A percentile compares a stretch with the other conserved stretches of the same genome.
phyloP scores from a whole-genome alignment of 2,797 vertebrate genomes.

The Bovichtus diacanthus region DNA sequence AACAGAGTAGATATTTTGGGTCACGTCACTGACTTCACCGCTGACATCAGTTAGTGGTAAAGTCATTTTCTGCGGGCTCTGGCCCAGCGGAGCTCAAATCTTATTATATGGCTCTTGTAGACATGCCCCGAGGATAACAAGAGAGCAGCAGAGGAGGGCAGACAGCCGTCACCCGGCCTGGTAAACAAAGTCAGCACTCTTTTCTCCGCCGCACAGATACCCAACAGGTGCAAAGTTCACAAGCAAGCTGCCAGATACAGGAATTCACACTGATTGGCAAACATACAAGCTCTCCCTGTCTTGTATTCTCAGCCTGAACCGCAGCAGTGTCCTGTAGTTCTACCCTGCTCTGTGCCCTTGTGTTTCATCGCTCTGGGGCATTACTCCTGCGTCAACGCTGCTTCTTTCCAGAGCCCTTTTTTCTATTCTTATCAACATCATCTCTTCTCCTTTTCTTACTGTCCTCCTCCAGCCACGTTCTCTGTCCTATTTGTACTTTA shows the following conservation, averaged over 20 bases:
- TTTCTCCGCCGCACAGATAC: conserved; percentile 19
- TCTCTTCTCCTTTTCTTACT: conserved; percentile 10
- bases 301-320: conserved; percentile 20
- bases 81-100: conserved; percentile 48
- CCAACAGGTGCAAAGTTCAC: conserved; percentile 63
- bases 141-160: conserved; percentile 44
- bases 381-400: conserved; percentile 1
- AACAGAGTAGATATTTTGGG: conserved; percentile 27
- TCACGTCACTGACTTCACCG: conserved; percentile 45
- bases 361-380: conserved; percentile 27
- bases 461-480: conserved; percentile 27
- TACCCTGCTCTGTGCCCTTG: conserved; percentile 1
- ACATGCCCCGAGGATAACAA: conserved; percentile 40
- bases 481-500: conserved; percentile 23
- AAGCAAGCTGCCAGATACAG: conserved; percentile 37
- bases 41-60: conserved; percentile 34
- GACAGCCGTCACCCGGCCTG: conserved; percentile 29
- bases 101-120: conserved; percentile 57
- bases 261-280: conserved; percentile 31
- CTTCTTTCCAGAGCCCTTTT: conserved; percentile 8
- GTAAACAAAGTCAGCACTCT: conserved; percentile 56
- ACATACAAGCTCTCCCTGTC: conserved; percentile 18
- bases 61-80: conserved; percentile 33
- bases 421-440: conserved; percentile 33
- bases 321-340: not conserved